These are phyloP conservation scores for Amiota minor DNA, from an alignment of 2,888 invertebrate genomes.

Conservation along the genomic window DNA sequence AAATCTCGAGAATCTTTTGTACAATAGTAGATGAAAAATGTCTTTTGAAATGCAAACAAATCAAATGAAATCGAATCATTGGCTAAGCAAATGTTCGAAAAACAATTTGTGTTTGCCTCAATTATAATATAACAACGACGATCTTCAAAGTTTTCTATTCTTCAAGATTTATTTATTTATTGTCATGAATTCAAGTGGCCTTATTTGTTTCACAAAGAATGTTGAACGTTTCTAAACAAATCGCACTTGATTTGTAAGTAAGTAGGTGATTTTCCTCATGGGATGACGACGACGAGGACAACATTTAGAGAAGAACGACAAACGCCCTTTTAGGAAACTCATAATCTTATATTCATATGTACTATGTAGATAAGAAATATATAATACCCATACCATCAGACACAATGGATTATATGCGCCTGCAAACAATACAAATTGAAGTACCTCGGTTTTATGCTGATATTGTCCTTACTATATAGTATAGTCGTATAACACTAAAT, in stretches of 20 bases:
- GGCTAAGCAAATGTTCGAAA: constrained; percentile 60
- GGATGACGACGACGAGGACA: constrained; percentile 59
- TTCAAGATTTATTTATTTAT: neutral
- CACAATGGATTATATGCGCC: constrained; percentile 19
- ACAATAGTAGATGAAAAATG: neutral
- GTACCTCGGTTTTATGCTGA: neutral
- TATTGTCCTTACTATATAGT: neutral
- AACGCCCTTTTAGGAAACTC: constrained; percentile 52
- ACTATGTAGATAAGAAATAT: neutral
- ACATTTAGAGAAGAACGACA: constrained; percentile 50
- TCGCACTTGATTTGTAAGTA: constrained; percentile 66
- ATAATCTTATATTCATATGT: neutral
- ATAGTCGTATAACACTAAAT: neutral
- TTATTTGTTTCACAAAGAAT: neutral
- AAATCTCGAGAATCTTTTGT: neutral
- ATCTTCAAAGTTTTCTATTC: constrained; percentile 9
- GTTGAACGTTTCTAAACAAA: constrained; percentile 47
- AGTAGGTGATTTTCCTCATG: constrained; percentile 67
- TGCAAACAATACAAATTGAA: constrained; percentile 16
- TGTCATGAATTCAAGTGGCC: constrained; percentile 9
- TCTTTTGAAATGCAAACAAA: constrained; percentile 22
- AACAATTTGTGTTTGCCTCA: constrained; percentile 66
- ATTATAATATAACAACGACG: constrained; percentile 63
- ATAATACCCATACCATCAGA: neutral
- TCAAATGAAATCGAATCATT: constrained; percentile 27